Base-by-base conservation (phyloP, 64 coral and sea anemone species). In the Acropora yongei region DNA sequence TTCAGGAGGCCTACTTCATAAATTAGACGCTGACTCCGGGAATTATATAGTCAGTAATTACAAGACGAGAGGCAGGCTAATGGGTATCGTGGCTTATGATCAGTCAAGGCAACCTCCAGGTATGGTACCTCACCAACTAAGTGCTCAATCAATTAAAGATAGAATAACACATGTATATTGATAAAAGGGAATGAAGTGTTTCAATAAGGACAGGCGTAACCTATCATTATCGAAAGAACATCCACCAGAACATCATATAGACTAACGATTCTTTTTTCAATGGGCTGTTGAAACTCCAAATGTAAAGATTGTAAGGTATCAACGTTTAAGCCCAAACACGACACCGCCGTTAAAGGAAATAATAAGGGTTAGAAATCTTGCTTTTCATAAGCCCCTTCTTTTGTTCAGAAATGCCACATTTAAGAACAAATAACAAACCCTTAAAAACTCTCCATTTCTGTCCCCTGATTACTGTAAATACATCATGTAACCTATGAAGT, bases 81-180 rank as follows among this genome's bases (percentile, higher is more conserved):
- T 94, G 93, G 93, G 93, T 45, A 60, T 90, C 40, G 78, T 87
- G 44, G 41, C 77, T 12, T 94, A 85, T 67, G 88, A 94, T 83
- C 57, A 46, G 6, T 94, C 93, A 8, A 51, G 93, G 44, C 93
- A 94, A 78, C 93, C 86, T 49, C 8, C 74, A 71, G 93, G 93
- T 94, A 94, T 71, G 67, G 67, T 71, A 71, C 67, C 67, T 71
- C 67, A 71, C 67, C 67, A 19, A 71, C 17, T n/a, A 71, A 71
- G 17, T 71, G 67, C n/a, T n/a, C n/a, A n/a, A n/a, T n/a, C n/a
- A n/a, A n/a, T 7, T 71, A n/a, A 71, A 71, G 17, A 71, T 71
- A n/a, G 67, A 71, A 71, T 71, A 71, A 20, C 19, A 63, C 58
- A 11, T 5, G 58, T 63, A n/a, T n/a, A 63, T 76, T 76, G 69